These are phyloP conservation scores for Hemibagrus wyckioides DNA, from an alignment of 2,113 vertebrate genomes.

Conservation along the genomic window DNA sequence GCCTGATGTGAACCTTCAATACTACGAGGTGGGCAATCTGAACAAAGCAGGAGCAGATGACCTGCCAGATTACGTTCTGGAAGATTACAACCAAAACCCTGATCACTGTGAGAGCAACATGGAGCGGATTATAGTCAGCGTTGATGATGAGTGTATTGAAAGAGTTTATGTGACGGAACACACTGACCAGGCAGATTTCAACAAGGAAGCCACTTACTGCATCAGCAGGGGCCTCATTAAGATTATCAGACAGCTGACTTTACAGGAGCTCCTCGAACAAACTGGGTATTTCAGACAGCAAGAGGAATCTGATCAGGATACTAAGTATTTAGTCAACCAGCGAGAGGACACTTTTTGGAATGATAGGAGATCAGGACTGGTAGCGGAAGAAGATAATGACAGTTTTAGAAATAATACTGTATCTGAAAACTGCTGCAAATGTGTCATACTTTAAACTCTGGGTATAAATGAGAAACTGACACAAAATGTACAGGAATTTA, in stretches of 20 bases:
- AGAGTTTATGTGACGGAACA: conserved; percentile 42
- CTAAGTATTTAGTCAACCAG: neutral
- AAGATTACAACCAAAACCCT: neutral
- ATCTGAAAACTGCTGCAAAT: no score
- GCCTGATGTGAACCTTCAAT: neutral
- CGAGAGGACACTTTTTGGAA: no score
- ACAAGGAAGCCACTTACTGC: conserved; percentile 14
- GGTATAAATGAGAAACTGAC: no score
- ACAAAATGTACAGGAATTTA: no score
- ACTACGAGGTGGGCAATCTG: conserved; percentile 50
- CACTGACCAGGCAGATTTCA: neutral
- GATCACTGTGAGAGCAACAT: neutral
- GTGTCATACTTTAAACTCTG: no score
- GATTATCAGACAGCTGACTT: neutral
- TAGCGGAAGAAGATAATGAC: no score
- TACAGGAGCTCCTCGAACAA: neutral
- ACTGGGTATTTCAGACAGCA: neutral
- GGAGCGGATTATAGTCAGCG: conserved; percentile 44
- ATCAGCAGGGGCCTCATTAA: conserved; percentile 40
- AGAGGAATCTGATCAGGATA: neutral
- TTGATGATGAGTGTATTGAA: neutral
- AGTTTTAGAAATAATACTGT: no score
- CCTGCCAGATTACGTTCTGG: neutral
- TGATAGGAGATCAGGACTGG: no score
- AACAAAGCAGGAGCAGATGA: rapidly evolving